Percentiles rank a stretch among this genome's conserved stretches.
Conservation (phyloP, 1,140 invertebrate species). For the Microplitis demolitor region DNA sequence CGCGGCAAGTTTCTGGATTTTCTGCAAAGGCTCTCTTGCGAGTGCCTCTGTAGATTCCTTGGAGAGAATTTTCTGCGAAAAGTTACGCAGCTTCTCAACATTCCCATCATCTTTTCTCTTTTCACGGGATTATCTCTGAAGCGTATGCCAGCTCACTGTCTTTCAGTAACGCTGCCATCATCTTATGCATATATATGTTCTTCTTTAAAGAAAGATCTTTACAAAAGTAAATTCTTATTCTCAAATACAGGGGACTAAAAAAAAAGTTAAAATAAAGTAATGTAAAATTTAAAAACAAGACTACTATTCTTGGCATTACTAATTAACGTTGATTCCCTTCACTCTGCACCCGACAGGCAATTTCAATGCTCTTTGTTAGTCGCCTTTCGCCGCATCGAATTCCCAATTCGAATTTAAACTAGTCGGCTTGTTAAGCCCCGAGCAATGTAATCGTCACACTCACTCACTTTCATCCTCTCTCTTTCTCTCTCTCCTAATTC, state of each 20-base stretch:
- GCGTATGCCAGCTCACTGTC: too few relatives aligned
- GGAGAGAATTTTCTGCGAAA: not conserved
- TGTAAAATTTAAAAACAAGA: not conserved
- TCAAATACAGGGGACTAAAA: too few relatives aligned
- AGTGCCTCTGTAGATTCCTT: not conserved
- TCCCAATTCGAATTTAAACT: constrained; percentile 31
- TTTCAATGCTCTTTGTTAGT: constrained; percentile 30
- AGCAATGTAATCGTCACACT: constrained; percentile 3
- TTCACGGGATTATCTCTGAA: not conserved
- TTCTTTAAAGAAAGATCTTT: not conserved
- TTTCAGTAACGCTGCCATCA: not conserved
- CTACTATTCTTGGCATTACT: not conserved
- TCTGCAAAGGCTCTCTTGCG: constrained; percentile 4
- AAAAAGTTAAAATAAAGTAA: not conserved
- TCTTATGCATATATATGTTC: not conserved
- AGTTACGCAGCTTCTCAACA: not conserved
- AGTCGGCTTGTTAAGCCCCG: constrained; percentile 24
- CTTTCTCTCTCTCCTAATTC: not conserved
- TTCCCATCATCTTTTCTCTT: not conserved
- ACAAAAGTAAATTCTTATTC: not conserved
- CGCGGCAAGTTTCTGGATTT: constrained; percentile 3
- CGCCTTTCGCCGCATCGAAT: constrained; percentile 17
- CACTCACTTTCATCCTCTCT: not conserved
- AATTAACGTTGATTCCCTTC: constrained; percentile 10
- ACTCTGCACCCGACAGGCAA: constrained; percentile 22